These are phyloP conservation scores for Drosophila tsacasi DNA, from an alignment of 1,140 invertebrate species.

Conservation along the genomic window DNA sequence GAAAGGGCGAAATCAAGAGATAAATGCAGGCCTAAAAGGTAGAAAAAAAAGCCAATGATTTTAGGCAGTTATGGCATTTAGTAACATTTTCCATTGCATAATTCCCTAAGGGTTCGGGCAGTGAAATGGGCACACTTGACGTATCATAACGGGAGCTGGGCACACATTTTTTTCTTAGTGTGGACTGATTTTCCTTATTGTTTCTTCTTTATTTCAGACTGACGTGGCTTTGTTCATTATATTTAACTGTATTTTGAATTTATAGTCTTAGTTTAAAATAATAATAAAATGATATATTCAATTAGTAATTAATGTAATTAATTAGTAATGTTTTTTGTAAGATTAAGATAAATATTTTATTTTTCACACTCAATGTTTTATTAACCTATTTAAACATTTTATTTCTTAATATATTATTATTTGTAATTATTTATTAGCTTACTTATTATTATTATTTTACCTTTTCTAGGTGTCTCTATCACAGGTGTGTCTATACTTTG, in stretches of 20 bases:
- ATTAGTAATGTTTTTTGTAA: no score
- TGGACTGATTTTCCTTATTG: no score
- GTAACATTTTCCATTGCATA: slow-evolving; percentile 29
- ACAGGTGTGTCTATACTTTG: not conserved
- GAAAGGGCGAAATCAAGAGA: slow-evolving; percentile 30
- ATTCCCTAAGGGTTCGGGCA: slow-evolving; percentile 1
- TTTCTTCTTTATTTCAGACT: no score
- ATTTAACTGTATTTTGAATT: no score
- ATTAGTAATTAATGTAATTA: no score
- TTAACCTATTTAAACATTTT: not conserved
- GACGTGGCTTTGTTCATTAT: no score
- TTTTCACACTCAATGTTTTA: not conserved
- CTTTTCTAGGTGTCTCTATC: not conserved
- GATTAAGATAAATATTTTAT: no score
- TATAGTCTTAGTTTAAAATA: not conserved
- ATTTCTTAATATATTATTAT: not conserved
- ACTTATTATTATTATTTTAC: not conserved
- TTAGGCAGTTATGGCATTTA: slow-evolving; percentile 18
- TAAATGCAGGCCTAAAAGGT: slow-evolving; percentile 18
- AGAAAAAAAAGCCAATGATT: not conserved
- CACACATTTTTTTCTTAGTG: no score
- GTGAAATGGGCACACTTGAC: not conserved
- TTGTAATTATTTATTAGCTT: not conserved
- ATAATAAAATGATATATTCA: not conserved
- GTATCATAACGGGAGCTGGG: no score